Percentiles rank a stretch among this genome's conserved stretches.
phyloP scores from a whole-genome alignment of 2,113 vertebrate genomes.

The Mobula birostris region DNA sequence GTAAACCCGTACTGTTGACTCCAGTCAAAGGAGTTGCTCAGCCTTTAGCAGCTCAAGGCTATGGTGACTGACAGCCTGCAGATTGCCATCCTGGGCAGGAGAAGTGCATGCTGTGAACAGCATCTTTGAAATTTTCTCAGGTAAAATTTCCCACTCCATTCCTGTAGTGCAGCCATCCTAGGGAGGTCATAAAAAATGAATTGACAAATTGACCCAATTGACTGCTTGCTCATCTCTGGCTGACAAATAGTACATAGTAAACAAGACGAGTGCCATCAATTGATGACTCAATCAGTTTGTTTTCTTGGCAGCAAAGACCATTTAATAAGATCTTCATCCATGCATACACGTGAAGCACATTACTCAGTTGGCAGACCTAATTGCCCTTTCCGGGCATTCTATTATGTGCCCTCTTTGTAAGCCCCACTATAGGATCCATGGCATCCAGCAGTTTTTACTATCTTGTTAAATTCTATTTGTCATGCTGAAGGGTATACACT shows the following conservation, averaged over 20 bases:
- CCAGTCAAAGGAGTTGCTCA: neutral
- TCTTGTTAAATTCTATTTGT: neutral
- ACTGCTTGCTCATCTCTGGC: neutral
- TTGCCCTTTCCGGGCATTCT: neutral
- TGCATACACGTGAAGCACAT: neutral
- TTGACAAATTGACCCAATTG: neutral
- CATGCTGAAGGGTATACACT: neutral
- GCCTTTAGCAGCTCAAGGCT: neutral
- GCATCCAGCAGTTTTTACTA: neutral
- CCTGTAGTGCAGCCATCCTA: neutral
- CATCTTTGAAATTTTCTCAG: neutral
- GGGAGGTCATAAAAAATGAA: neutral
- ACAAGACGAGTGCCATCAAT: neutral
- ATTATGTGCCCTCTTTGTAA: slow-evolving; percentile 1
- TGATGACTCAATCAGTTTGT: slow-evolving; percentile 28
- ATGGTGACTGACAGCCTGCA: neutral
- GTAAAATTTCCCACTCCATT: neutral
- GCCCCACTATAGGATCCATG: neutral
- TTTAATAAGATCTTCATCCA: slow-evolving; percentile 24
- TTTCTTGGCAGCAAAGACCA: slow-evolving; percentile 12
- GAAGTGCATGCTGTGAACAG: neutral
- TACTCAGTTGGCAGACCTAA: slow-evolving; percentile 6
- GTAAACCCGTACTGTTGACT: neutral
- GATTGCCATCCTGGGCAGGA: neutral
- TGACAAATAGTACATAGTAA: neutral